Percentiles rank a stretch among this genome's conserved stretches.
Evolutionary conservation across 2,797 vertebrate genomes (phyloP).

Genomic region (Tangara arthus): DNA sequence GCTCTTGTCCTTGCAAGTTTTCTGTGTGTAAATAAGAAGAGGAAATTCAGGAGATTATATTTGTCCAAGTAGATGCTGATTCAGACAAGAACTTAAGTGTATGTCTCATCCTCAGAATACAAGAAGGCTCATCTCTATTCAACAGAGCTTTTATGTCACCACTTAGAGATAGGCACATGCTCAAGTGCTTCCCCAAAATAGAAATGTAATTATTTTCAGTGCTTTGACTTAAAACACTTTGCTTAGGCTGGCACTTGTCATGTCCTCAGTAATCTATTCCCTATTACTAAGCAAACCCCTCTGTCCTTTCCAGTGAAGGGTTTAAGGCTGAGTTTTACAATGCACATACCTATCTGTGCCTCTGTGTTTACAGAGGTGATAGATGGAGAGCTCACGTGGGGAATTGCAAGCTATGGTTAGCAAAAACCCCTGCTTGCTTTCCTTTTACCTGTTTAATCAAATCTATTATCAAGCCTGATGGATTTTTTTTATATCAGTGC

Average conservation of each 20-base stretch:
- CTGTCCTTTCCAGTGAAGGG: not conserved
- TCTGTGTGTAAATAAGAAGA: not conserved
- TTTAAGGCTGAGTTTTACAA: not conserved
- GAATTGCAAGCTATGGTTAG: not conserved
- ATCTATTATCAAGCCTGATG: not conserved
- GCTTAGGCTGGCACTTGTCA: not conserved
- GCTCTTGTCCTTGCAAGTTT: not conserved
- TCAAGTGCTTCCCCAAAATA: constrained; percentile 29
- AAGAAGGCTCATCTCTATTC: constrained; percentile 21
- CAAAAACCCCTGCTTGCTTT: not conserved
- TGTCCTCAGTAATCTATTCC: not conserved
- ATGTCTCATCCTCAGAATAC: not conserved
- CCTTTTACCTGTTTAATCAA: not conserved
- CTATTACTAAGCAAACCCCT: not conserved
- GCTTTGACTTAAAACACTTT: not conserved
- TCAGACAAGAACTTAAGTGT: not conserved
- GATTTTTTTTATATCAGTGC: not conserved
- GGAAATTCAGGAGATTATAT: constrained; percentile 13
- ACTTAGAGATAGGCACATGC: not conserved
- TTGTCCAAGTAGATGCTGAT: constrained; percentile 52
- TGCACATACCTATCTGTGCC: not conserved
- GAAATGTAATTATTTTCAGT: constrained; percentile 44
- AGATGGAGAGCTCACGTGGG: not conserved
- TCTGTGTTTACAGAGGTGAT: not conserved
- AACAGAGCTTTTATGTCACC: constrained; percentile 14